Evolutionary conservation across 2,888 invertebrate genomes (phyloP).

Genomic region (Melanostoma scalare): DNA sequence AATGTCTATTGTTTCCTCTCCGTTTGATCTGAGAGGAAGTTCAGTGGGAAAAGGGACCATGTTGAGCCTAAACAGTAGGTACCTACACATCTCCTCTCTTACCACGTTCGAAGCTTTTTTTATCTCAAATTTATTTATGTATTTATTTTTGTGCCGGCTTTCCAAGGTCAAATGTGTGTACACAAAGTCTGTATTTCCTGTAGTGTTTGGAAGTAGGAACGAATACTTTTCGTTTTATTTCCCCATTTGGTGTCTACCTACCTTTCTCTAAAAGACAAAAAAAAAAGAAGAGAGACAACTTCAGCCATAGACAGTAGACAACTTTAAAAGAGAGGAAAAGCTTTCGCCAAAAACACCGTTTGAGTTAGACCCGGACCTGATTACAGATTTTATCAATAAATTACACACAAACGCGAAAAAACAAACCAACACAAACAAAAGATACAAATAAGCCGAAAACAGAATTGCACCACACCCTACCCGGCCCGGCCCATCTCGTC

Average conservation of each 20-base stretch:
- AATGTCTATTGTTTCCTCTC: conserved; percentile 34
- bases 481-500: neutral
- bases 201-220: conserved; percentile 14
- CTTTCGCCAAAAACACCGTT: conserved; percentile 48
- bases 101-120: conserved; percentile 50
- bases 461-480: conserved; percentile 13
- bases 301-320: conserved; percentile 21
- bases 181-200: conserved; percentile 54
- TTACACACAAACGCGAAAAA: conserved; percentile 46
- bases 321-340: conserved; percentile 33
- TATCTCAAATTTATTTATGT: neutral
- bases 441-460: conserved; percentile 1
- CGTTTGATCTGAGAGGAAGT: neutral
- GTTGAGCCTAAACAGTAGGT: conserved; percentile 24
- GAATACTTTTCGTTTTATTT: conserved; percentile 4
- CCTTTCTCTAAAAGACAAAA: neutral
- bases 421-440: conserved; percentile 25
- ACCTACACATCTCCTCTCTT: conserved; percentile 1
- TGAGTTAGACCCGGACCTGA: neutral
- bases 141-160: conserved; percentile 19
- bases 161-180: conserved; percentile 68
- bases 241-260: conserved; percentile 16
- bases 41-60: conserved; percentile 12
- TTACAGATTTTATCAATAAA: conserved; percentile 55
- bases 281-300: conserved; percentile 27